Evolutionary conservation across 2,888 invertebrate genomes (phyloP), one percentile per base, ranked within the genome.

Genomic region (Micoletzkya japonica): DNA sequence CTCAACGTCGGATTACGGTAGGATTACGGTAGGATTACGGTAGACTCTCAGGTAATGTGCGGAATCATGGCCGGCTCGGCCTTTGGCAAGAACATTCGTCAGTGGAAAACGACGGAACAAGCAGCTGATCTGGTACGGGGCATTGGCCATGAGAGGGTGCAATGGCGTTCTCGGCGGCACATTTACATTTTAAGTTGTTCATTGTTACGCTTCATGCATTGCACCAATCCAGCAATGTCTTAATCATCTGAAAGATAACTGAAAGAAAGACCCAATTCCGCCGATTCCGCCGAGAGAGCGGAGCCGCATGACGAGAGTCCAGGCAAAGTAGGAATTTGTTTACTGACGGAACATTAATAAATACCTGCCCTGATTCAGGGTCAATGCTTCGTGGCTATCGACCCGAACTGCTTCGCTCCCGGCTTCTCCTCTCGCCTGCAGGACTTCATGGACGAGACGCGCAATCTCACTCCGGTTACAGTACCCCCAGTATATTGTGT

Each of bases 1-100:
- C n/a, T n/a, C n/a, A n/a, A n/a, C n/a, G n/a, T n/a, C n/a, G n/a
- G n/a, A n/a, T n/a, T n/a, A n/a, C n/a, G 44, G 10, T 20, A 44
- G 10, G 44, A 44, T 44, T 44, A 20, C 10, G 10, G 20, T 20
- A 44, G 10, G 44, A 44, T 44, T 14, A 44, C 44, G 44, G 10
- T 20, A 44, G 10, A 2, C 4, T 28, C 24, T 4, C 36, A 66
- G 64, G 88, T 93, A 1, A 90, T 95, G 70, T 92, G 92, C 83
- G 95, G 95, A n/a, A 90, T 95, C 34, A 88, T 92, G 72, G 81
- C 83, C 87, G 91, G 90, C 7, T 86, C 90, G 0, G 88, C 89
- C 0, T 93, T 90, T 83, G 93, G 93, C 0, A 91, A 91, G 34
- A 90, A 92, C 80, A 88, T 95, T 10, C 89, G 94, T 1, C 89